Evolutionary conservation across 2,113 vertebrate genomes (phyloP), one percentile per base, ranked within the genome.

Genomic region (Bostrychus sinensis): DNA sequence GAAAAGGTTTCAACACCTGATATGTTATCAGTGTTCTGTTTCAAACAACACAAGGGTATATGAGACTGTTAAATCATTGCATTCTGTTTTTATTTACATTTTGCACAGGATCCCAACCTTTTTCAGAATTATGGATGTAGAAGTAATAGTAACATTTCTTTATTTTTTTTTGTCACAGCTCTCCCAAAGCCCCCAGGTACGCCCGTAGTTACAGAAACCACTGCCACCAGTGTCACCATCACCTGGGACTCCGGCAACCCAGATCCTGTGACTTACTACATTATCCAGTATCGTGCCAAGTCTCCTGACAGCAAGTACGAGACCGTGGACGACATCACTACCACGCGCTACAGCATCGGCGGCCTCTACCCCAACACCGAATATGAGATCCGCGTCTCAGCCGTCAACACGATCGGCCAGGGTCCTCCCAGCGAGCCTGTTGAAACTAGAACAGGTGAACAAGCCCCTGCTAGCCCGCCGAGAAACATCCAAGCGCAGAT

Each of bases 201-300:
- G 0, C 97, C 97, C 0, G 78, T 98, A 55, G 96, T 99, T 63
- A 98, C 96, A 0, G 97, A 99, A 89, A 98, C 96, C 37, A 99
- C 97, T 0, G 96, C 97, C 16, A 99, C 97, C 17, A 99, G 97
- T 66, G 96, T 99, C 82, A 99, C 97, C 77, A 94, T 99, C 84
- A 99, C 97, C 3, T 99, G 97, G 97, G 97, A 99, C 89, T 98
- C 96, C 0, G 97, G 97, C 57, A 99, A 99, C 56, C 96, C 97
- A 0, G 97, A 99, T 77, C 96, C 96, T 0, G 95, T 99, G 68
- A 94, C 94, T 45, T 94, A 98, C 85, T 99, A 99, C 36, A 95
- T 97, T 45, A 98, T 99, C 53, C 96, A 98, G 42, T 99, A 99
- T 80, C 94, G 94, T 3, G 96, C 96, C 10, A 98, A 97, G 84